Evolutionary conservation across 2,113 vertebrate genomes (phyloP).

Genomic region (Saccopteryx leptura): DNA sequence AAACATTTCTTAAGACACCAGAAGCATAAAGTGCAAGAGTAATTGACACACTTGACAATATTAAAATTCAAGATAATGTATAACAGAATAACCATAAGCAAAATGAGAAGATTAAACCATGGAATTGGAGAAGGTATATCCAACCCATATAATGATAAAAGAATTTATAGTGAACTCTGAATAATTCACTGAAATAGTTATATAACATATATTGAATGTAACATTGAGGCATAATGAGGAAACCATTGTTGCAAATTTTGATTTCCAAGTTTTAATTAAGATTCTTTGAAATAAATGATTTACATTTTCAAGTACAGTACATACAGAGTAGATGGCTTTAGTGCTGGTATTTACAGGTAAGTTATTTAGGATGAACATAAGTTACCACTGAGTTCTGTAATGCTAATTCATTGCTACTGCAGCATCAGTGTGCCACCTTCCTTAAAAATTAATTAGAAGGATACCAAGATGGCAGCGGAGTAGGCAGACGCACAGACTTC

Average conservation of each 20-base stretch:
- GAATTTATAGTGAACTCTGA: neutral
- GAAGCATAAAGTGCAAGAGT: neutral
- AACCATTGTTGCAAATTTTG: neutral
- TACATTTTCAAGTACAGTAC: neutral
- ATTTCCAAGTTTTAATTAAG: constrained; percentile 41
- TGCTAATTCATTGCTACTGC: neutral
- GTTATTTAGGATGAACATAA: neutral
- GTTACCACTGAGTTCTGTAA: neutral
- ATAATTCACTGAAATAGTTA: neutral
- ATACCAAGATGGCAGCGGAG: too few species aligned
- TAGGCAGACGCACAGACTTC: too few species aligned
- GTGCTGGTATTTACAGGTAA: neutral
- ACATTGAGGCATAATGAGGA: neutral
- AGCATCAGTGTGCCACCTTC: neutral
- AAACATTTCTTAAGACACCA: neutral
- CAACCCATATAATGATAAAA: neutral
- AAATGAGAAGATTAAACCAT: neutral
- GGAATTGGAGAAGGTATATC: constrained; percentile 25
- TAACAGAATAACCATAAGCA: neutral
- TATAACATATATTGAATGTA: neutral
- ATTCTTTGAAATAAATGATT: neutral
- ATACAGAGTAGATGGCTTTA: neutral
- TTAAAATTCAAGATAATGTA: constrained; percentile 22
- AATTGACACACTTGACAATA: neutral
- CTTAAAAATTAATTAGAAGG: neutral